Conservation (phyloP, 1,140 invertebrate species). For the Hycleus cichorii region DNA sequence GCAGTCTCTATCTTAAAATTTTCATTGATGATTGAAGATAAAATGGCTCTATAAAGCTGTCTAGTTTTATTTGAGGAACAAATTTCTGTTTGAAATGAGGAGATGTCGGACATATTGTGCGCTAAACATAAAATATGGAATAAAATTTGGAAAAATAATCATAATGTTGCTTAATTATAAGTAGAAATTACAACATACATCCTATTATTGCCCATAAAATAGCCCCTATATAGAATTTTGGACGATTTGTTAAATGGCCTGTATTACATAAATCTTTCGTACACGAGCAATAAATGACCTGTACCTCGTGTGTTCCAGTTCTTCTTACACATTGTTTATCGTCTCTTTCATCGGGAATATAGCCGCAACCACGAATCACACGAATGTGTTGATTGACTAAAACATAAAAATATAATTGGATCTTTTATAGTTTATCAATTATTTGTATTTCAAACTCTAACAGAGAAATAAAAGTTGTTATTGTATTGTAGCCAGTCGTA, state of each 20-base stretch:
- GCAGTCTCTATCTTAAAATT: conserved; percentile 7
- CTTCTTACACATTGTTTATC: conserved; percentile 54
- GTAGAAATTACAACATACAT: too few species aligned
- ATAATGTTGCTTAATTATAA: too few species aligned
- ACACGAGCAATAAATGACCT: conserved; percentile 67
- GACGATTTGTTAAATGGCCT: conserved; percentile 2
- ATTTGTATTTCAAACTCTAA: too few species aligned
- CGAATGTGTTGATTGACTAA: conserved; percentile 67
- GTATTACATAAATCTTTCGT: conserved; percentile 64
- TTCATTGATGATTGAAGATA: too few species aligned
- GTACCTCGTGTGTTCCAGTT: conserved; percentile 66
- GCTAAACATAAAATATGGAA: too few species aligned
- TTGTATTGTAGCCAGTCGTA: neutral
- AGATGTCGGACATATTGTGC: too few species aligned
- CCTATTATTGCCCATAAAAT: neutral
- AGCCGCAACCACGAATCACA: conserved; percentile 68
- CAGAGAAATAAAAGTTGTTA: neutral
- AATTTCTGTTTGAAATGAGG: too few species aligned
- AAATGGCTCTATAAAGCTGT: too few species aligned
- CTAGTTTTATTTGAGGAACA: too few species aligned
- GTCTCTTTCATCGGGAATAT: conserved; percentile 55
- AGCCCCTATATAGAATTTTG: conserved; percentile 2
- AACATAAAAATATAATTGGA: conserved; percentile 21
- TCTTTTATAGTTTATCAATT: too few species aligned
- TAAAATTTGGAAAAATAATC: too few species aligned